phyloP scores from a whole-genome alignment of 2,888 invertebrate species.

The Orchesellides sinensis region DNA sequence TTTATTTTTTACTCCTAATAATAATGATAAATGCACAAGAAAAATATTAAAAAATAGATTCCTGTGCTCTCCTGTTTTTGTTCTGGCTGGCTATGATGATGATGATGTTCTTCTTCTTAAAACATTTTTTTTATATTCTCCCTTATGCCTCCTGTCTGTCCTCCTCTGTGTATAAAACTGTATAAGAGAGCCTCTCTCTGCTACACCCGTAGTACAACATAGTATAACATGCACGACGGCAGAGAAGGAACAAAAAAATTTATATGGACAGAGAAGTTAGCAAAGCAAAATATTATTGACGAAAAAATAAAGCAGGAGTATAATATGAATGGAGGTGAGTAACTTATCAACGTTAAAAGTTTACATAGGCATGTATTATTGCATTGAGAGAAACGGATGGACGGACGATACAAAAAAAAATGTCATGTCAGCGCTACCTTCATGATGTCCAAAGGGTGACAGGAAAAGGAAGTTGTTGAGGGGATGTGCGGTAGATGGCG shows the following conservation, averaged over 20 bases:
- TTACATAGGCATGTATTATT: background rate
- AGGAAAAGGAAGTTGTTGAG: background rate
- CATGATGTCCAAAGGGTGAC: background rate
- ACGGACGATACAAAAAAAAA: background rate
- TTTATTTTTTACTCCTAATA: no score
- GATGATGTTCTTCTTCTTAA: background rate
- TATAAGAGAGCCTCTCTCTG: no score
- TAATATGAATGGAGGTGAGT: background rate
- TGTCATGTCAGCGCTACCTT: background rate
- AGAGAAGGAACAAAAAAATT: background rate
- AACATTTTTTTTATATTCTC: background rate
- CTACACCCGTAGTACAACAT: no score
- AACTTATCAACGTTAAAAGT: background rate
- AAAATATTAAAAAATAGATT: background rate
- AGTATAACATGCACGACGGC: background rate
- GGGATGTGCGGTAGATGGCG: no score
- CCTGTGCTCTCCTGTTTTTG: no score
- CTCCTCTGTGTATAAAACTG: no score
- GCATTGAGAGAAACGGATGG: background rate
- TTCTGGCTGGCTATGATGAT: no score
- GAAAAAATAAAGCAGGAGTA: no score
- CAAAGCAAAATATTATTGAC: no score
- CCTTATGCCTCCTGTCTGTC: no score
- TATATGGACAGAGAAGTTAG: background rate
- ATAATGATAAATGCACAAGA: background rate